A percentile compares a stretch with the other conserved stretches of the same genome.
These are phyloP conservation scores for Bellardia bayeri DNA, from an alignment of 2,888 invertebrate genomes.

Conservation along the genomic window DNA sequence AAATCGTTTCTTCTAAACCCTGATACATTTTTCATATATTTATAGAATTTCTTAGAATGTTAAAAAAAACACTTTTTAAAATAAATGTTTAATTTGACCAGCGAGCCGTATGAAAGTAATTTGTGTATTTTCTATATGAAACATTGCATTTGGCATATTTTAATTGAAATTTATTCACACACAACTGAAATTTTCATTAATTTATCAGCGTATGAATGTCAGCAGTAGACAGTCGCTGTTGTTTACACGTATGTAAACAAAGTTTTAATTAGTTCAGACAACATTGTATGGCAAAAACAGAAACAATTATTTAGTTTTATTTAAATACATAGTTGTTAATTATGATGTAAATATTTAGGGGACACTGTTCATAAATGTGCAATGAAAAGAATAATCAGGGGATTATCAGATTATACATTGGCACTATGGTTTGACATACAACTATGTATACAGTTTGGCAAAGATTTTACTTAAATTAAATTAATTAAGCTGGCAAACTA, in stretches of 20 bases:
- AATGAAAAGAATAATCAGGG: background rate
- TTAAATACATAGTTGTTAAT: conserved; percentile 26
- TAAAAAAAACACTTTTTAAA: conserved; percentile 17
- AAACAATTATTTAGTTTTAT: conserved; percentile 4
- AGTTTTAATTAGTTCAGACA: conserved; percentile 25
- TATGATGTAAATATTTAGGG: conserved; percentile 13
- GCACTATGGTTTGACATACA: too few species aligned
- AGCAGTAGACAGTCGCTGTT: background rate
- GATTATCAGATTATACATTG: background rate
- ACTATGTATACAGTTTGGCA: too few species aligned
- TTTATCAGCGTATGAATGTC: conserved; percentile 8
- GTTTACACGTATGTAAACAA: conserved; percentile 28
- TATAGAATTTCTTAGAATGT: background rate
- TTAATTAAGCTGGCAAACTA: too few species aligned
- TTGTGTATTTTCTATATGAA: conserved; percentile 79
- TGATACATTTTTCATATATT: background rate
- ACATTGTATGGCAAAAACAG: conserved; percentile 25
- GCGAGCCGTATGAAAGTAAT: conserved; percentile 74
- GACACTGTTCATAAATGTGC: background rate
- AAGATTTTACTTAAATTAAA: too few species aligned
- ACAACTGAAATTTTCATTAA: conserved; percentile 42
- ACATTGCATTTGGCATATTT: conserved; percentile 78
- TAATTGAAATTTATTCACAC: conserved; percentile 24
- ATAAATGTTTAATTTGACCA: conserved; percentile 42
- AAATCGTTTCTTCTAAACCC: background rate